Conservation (phyloP, 2,113 vertebrate species). For the Podarcis raffonei region DNA sequence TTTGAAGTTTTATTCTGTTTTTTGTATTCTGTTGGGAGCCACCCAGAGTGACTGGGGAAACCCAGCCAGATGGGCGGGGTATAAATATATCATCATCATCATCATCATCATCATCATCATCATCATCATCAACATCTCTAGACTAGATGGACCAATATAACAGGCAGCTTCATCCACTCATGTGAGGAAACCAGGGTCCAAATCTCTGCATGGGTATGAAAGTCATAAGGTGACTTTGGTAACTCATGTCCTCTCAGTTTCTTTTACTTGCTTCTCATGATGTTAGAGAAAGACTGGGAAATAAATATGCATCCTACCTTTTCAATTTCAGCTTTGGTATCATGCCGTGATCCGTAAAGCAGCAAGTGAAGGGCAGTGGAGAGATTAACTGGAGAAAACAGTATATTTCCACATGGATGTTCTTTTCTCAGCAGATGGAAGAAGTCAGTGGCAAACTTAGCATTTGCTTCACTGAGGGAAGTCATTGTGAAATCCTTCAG, state of each 20-base stretch:
- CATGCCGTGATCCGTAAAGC: not conserved
- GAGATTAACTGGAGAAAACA: slow-evolving; percentile 9
- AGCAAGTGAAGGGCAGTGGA: not conserved
- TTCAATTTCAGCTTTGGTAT: not conserved
- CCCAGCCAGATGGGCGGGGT: too few species aligned
- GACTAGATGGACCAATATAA: too few species aligned
- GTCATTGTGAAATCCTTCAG: slow-evolving; percentile 1
- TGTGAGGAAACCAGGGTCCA: not conserved
- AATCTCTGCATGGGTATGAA: not conserved
- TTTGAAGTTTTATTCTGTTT: too few species aligned
- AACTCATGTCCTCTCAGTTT: not conserved
- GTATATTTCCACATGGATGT: not conserved
- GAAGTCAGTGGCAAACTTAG: not conserved
- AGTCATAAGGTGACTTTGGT: not conserved
- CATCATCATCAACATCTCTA: too few species aligned
- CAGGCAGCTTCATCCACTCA: too few species aligned
- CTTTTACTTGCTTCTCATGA: not conserved
- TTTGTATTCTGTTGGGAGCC: too few species aligned
- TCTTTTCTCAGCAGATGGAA: not conserved
- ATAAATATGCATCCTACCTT: not conserved
- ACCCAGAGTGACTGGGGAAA: too few species aligned
- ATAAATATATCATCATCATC: too few species aligned
- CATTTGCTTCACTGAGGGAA: not conserved
- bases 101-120: too few species aligned
- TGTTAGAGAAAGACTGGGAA: not conserved